Percentiles rank a stretch among this genome's conserved stretches.
Conservation (phyloP, 2,888 invertebrate species). For the Plebejus argus region DNA sequence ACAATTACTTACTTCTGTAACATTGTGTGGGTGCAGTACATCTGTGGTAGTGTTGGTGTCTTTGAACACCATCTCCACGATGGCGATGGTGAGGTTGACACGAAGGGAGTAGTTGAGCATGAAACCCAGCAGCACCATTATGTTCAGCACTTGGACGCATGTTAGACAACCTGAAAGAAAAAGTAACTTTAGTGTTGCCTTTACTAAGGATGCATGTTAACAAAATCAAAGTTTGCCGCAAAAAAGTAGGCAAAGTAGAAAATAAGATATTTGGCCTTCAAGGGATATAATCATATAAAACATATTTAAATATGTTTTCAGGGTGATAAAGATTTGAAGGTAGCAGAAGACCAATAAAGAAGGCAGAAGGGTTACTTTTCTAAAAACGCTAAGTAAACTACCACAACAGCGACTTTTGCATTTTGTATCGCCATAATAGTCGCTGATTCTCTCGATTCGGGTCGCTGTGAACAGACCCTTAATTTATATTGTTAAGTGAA, state of each 20-base stretch:
- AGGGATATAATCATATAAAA: no score
- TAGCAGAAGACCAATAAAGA: not conserved
- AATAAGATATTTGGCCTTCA: no score
- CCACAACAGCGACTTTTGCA: no score
- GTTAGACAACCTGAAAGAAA: conserved; percentile 83
- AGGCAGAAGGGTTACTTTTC: not conserved
- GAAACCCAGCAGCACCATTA: conserved; percentile 93
- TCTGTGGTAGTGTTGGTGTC: conserved; percentile 51
- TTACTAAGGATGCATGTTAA: no score
- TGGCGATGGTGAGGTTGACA: conserved; percentile 92
- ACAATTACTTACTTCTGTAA: conserved; percentile 60
- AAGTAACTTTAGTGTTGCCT: not conserved
- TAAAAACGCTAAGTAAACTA: no score
- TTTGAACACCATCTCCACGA: conserved; percentile 88
- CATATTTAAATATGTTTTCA: no score
- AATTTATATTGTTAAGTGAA: no score
- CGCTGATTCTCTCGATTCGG: no score
- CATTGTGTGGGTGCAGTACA: conserved; percentile 50
- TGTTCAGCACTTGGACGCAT: conserved; percentile 90
- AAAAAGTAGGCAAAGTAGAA: not conserved
- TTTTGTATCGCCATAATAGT: no score
- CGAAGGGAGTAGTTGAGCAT: conserved; percentile 95
- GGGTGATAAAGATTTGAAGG: no score
- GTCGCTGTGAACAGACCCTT: no score
- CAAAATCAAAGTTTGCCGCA: not conserved